Percentiles rank a stretch among this genome's conserved stretches.
phyloP scores from a whole-genome alignment of 2,113 vertebrate genomes.

The Sakesphorus luctuosus region DNA sequence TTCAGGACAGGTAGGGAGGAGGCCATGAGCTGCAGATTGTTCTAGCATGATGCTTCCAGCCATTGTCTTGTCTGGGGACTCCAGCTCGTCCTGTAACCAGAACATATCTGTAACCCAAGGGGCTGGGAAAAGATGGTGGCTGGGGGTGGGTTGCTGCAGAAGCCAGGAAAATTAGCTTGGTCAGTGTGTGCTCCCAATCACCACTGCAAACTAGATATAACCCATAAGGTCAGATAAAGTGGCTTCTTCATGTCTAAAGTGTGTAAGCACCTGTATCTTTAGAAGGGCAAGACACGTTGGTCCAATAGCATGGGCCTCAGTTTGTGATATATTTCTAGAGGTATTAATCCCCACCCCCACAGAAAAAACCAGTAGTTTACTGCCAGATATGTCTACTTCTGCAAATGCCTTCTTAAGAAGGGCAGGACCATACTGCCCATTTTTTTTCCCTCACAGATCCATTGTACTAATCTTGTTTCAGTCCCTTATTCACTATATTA shows the following conservation, averaged over 20 bases:
- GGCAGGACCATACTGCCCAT: not conserved
- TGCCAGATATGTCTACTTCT: not conserved
- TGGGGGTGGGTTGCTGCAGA: not conserved
- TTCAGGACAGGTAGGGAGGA: not conserved
- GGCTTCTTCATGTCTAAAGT: not conserved
- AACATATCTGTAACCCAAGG: not conserved
- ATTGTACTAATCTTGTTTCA: not conserved
- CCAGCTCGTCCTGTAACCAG: not conserved
- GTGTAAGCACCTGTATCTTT: not conserved
- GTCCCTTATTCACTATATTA: not conserved
- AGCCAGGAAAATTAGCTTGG: not conserved
- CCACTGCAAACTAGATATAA: accelerated
- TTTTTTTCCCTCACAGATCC: not conserved
- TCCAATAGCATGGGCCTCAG: not conserved
- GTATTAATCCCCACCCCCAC: not conserved
- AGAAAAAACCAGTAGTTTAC: not conserved
- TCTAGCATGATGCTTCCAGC: not conserved
- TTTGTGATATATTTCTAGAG: not conserved
- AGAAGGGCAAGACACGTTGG: not conserved
- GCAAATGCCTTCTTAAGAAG: not conserved
- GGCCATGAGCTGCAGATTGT: not conserved
- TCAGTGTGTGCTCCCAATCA: not conserved
- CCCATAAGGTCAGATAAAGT: not conserved
- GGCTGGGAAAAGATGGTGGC: not conserved
- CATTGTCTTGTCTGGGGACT: not conserved